Base-by-base conservation (phyloP, 2,888 invertebrate species). In the Heliconius erato region DNA sequence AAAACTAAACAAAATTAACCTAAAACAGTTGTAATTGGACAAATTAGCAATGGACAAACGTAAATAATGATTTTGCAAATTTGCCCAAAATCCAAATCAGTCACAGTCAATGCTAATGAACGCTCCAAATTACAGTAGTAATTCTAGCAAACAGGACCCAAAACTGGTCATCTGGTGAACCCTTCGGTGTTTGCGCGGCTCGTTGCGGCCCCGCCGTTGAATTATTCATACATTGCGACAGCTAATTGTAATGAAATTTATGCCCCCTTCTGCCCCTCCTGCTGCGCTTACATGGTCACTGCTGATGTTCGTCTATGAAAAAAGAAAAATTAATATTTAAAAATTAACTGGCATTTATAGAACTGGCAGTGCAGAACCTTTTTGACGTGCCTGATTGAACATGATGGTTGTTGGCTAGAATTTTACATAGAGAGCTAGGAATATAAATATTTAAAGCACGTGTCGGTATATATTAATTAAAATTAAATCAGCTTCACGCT, bases 211-310 rank as follows among this genome's bases (percentile, higher is more conserved):
- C 90, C 89, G 83, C 82, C 82, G 82, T 89, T 96, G 95, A 94
- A 95, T 96, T 90, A 96, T 96, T 94, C 95, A 96, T 94, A 89
- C 90, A 87, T 87, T 89, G 91, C 92, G 91, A 91, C 91, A 87
- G 94, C 95, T 96, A 96, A 96, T 96, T 96, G 95, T 96, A 95
- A 96, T 96, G 93, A 94, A 95, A 95, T 96, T 96, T 95, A 93
- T 92, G 91, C 93, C 91, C 90, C 90, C 90, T 89, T 88, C 87
- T 84, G 87, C 86, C 88, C 32, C 82, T 84, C 84, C 79, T 77
- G 83, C 68, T 32, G 83, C 65, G 69, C 54, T 88, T 88, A 89
- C 87, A 90, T 90, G 88, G 71, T 32, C 2, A 9, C 44, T 26
- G 72, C 44, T 72, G 44, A 49, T 49, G 44, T 49, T 49, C 44